Conservation (phyloP, 2,888 invertebrate species). For the Meloe dianella region DNA sequence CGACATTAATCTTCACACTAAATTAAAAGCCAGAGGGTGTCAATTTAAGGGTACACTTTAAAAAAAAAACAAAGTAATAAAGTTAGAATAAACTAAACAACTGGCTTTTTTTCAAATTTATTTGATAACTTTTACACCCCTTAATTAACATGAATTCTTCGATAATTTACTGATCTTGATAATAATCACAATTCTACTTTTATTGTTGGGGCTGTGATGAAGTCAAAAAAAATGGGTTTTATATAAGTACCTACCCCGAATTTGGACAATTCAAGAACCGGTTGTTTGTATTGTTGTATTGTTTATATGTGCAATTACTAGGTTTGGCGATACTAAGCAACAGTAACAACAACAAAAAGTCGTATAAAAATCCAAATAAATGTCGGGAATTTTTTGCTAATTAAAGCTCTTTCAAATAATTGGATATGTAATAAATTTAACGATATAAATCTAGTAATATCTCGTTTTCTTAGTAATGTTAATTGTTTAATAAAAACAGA, state of each 20-base stretch:
- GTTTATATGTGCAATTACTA: slow-evolving; percentile 7
- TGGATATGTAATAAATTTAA: slow-evolving; percentile 15
- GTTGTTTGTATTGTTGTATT: slow-evolving; percentile 7
- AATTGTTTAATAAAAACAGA: slow-evolving; percentile 15
- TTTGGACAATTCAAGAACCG: not conserved
- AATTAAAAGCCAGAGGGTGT: not conserved
- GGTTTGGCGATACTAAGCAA: not conserved
- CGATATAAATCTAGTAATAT: slow-evolving; percentile 7
- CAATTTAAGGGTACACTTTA: not conserved
- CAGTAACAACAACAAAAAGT: not conserved
- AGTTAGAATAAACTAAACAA: not conserved
- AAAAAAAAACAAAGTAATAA: not conserved
- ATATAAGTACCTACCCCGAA: not conserved
- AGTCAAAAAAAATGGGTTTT: slow-evolving; percentile 1
- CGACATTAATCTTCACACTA: not conserved
- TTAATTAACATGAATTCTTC: not conserved
- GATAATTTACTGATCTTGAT: not conserved
- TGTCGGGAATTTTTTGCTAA: slow-evolving; percentile 7
- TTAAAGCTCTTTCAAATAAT: slow-evolving; percentile 12
- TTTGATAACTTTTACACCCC: not conserved
- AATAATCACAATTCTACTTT: not conserved
- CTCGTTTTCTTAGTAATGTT: slow-evolving; percentile 1
- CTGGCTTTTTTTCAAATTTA: no score
- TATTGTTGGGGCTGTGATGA: not conserved
- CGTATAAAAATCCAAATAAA: not conserved